These are phyloP conservation scores for Dendropsophus ebraccatus DNA, from an alignment of 2,113 vertebrate species.

Conservation along the genomic window DNA sequence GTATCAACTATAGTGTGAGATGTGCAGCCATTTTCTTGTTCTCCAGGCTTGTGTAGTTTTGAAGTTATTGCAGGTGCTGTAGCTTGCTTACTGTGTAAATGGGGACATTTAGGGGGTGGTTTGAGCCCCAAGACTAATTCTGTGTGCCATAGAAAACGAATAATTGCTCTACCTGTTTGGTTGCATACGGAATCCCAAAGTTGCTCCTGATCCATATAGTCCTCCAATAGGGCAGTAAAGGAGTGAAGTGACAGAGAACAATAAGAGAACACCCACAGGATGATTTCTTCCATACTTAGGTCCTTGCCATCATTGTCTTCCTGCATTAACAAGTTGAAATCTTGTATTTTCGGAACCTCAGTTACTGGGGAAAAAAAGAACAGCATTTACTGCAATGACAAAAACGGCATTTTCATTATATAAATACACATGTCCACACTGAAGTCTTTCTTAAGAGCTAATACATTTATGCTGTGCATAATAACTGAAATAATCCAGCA, in stretches of 20 bases:
- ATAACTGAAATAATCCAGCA: no score
- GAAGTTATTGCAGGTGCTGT: no score
- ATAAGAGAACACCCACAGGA: slow-evolving; percentile 81
- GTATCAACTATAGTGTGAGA: no score
- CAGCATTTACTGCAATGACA: not conserved
- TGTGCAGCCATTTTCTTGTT: no score
- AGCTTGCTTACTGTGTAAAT: no score
- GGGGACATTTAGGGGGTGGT: no score
- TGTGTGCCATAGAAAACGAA: not conserved
- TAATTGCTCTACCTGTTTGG: slow-evolving; percentile 81
- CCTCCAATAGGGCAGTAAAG: slow-evolving; percentile 82
- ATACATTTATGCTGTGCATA: no score
- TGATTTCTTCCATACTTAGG: slow-evolving; percentile 72
- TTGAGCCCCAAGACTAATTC: no score
- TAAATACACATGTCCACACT: no score
- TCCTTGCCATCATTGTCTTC: slow-evolving; percentile 61
- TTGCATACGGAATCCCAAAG: slow-evolving; percentile 84
- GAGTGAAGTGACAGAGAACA: slow-evolving; percentile 81
- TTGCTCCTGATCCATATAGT: slow-evolving; percentile 83
- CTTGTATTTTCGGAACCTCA: slow-evolving; percentile 47
- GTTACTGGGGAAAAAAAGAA: slow-evolving; percentile 67
- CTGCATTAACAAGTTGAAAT: slow-evolving; percentile 58
- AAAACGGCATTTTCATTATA: not conserved
- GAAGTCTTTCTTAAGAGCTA: no score
- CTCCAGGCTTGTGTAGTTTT: no score